A percentile compares a stretch with the other conserved stretches of the same genome.
Evolutionary conservation across 2,888 invertebrate genomes (phyloP).

Genomic region (Spodoptera exigua): DNA sequence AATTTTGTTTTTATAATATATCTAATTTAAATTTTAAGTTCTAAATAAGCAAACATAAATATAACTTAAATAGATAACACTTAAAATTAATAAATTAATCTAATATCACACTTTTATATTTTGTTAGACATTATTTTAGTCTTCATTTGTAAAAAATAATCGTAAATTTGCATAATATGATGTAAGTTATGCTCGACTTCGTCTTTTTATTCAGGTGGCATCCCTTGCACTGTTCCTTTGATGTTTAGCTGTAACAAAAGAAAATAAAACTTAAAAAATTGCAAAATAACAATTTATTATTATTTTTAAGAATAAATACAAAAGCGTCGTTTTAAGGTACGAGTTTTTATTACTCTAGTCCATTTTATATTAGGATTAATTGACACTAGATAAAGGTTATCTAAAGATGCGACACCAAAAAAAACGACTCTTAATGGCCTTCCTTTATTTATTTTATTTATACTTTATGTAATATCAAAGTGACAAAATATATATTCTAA

Average conservation of each 20-base stretch:
- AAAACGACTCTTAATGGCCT: no score
- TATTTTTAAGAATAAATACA: no score
- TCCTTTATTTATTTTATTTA: no score
- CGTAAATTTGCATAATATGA: constrained; percentile 22
- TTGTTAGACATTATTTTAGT: constrained; percentile 52
- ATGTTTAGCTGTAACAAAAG: constrained; percentile 85
- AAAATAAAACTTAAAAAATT: constrained; percentile 32
- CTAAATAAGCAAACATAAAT: constrained; percentile 53
- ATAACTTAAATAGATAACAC: constrained; percentile 75
- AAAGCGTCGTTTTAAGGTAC: no score
- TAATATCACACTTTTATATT: constrained; percentile 85
- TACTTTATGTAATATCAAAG: no score
- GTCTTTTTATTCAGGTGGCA: constrained; percentile 73
- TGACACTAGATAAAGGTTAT: neutral
- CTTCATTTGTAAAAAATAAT: constrained; percentile 33
- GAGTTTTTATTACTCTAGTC: no score
- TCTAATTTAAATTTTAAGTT: constrained; percentile 16
- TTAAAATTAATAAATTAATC: constrained; percentile 70
- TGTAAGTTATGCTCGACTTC: constrained; percentile 12
- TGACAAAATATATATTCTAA: no score
- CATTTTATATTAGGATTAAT: no score
- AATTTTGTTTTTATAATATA: constrained; percentile 4
- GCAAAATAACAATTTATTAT: no score
- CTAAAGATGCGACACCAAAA: neutral
- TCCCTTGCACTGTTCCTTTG: constrained; percentile 84